Percentiles rank a stretch among this genome's conserved stretches.
These are phyloP conservation scores for Margarornis squamiger DNA, from an alignment of 2,797 vertebrate genomes.

Conservation along the genomic window DNA sequence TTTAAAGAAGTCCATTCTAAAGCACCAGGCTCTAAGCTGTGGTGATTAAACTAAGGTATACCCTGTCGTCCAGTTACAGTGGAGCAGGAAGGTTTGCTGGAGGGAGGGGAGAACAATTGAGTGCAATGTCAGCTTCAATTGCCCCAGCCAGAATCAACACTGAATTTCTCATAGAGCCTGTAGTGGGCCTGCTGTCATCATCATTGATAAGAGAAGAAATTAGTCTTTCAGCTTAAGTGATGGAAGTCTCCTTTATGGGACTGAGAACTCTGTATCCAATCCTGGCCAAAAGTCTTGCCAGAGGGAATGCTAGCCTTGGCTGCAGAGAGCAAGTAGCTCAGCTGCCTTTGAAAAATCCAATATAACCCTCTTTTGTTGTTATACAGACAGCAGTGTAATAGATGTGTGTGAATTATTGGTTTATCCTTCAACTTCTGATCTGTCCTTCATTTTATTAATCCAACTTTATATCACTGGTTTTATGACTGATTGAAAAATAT, in stretches of 20 bases:
- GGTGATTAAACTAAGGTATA: neutral
- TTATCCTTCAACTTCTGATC: slow-evolving; percentile 41
- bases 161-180: neutral
- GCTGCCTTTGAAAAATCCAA: slow-evolving; percentile 7
- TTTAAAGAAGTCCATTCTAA: neutral
- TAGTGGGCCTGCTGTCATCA: neutral
- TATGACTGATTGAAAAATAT: slow-evolving; percentile 34
- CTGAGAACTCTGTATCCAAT: neutral
- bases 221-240: neutral
- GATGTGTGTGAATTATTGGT: slow-evolving; percentile 1
- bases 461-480: slow-evolving; percentile 4
- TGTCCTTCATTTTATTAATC: slow-evolving; percentile 50
- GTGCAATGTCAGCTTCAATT: neutral
- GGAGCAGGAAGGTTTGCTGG: neutral
- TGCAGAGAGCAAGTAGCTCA: neutral
- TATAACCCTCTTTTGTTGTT: neutral
- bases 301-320: neutral
- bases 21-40: neutral
- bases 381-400: neutral
- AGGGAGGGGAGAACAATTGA: neutral
- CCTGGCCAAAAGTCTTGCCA: neutral
- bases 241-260: neutral
- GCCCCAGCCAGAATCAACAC: neutral
- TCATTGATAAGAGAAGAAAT: neutral
- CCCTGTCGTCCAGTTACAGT: neutral